Evolutionary conservation across 2,888 invertebrate species (phyloP), one percentile per base, ranked within the genome.

Genomic region (Cantharis flavilabris): DNA sequence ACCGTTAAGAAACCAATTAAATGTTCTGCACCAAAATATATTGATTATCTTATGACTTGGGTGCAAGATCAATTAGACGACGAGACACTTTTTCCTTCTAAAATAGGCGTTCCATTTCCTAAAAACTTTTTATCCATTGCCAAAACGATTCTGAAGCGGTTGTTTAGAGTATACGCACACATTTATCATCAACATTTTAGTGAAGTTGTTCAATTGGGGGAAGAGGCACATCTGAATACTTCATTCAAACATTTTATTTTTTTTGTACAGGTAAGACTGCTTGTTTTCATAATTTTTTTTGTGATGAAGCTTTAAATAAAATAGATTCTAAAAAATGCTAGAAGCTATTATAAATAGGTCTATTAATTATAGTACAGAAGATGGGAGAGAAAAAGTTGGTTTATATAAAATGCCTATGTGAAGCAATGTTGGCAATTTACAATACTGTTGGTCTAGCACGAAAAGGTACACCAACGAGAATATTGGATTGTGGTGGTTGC

Each of bases 161-260:
- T 99, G 87, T 99, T 99, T 90, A 94, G 99, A 86, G 98, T 99
- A 78, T 99, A 99, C 89, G 99, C 99, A 72, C 99, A 99, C 90
- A 98, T 99, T 87, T 99, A 99, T 90, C 98, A 99, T 90, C 98
- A 98, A 88, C 99, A 99, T 91, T 99, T 99, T 90, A 94, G 96
- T 75, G 97, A 98, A 91, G 98, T 99, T 80, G 98, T 99, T 75
- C 96, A 98, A 89, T 92, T 99, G 76, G 97, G 98, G 73, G 99
- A 99, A 89, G 99, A 99, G 89, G 98, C 99, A 73, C 99, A 99
- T 89, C 93, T 99, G 84, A 99, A 99, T 90, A 99, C 99, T 79
- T 98, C 98, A 83, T 99, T 99, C 91, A 99, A 99, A 88, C 99
- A 99, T 91, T 99, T 99, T 89, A 98, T 99, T 87, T 98, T 98